Evolutionary conservation across 2,113 vertebrate genomes (phyloP), one percentile per base, ranked within the genome.

Genomic region (Cebidichthys violaceus): DNA sequence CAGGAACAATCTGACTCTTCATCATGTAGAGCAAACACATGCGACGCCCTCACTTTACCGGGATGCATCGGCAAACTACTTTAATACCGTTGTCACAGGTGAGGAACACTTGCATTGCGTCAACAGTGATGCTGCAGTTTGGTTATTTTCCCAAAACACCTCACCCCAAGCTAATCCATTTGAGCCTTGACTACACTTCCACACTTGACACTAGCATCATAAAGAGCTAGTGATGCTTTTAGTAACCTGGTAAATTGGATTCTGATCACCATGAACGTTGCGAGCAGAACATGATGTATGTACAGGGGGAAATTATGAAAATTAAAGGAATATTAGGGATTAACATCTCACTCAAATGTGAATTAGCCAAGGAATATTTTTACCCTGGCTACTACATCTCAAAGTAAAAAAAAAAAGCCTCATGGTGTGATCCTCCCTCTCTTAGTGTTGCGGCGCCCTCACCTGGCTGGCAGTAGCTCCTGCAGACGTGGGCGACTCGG

Each of bases 381-480:
- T 50, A 50, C 10, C 31, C 35, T 45, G 35, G 68, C 39, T 61
- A 9, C 20, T 52, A 50, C 17, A 20, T 50, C 47, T 39, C 18
- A 20, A 18, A 6, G 18, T 22, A 3, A 50, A 20, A 24, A 54
- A 9, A 1, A 22, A 67, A 35, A 59, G 1, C 62, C 29, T 18
- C 9, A 1, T 4, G 33, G 37, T 7, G n/a, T 4, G 17, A 35
- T 1, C 15, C 17, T 61, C 2, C 1, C 22, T 57, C 6, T 70
- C 24, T 67, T 29, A 54, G 8, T 41, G n/a, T 15, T 57, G 57
- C 27, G 75, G 59, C 59, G n/a, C 37, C 85, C 97, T 97, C 95
- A 99, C 98, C 98, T 99, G 98, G 92, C 96, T 97, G 90, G 96
- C 96, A 70, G 97, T 89, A 24, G 95, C 96, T 88, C 97, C 97